phyloP scores from a whole-genome alignment of 2,113 vertebrate species.

The Oncorhynchus gorbuscha region DNA sequence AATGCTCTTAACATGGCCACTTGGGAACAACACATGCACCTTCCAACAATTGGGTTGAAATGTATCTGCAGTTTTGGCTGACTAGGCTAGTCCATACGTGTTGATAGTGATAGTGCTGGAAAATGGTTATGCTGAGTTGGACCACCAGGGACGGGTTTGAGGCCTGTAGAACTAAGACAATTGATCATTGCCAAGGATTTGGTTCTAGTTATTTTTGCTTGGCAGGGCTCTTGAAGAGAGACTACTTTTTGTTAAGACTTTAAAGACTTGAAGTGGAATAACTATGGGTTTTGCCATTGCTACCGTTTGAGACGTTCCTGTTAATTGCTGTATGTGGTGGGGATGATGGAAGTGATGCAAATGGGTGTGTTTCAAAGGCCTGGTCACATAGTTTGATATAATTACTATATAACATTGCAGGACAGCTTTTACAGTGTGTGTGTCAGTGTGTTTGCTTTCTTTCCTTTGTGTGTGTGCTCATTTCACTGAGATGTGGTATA shows the following conservation, averaged over 20 bases:
- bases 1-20: too few species aligned
- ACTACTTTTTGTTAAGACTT: background rate
- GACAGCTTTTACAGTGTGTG: background rate
- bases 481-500: background rate
- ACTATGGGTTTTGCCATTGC: background rate
- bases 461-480: background rate
- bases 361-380: conserved; percentile 7
- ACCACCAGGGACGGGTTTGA: conserved; percentile 1
- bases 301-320: background rate
- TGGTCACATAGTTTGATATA: conserved; percentile 20
- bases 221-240: too few species aligned
- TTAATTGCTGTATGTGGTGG: too few species aligned
- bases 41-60: conserved; percentile 12
- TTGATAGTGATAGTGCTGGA: background rate
- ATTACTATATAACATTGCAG: conserved; percentile 5
- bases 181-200: conserved; percentile 1
- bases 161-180: background rate
- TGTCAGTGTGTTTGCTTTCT: background rate
- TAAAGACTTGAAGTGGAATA: background rate
- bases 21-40: background rate
- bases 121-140: conserved; percentile 32
- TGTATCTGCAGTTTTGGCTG: conserved; percentile 11
- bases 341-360: background rate
- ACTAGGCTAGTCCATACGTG: background rate
- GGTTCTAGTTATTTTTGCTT: background rate